A percentile compares a stretch with the other conserved stretches of the same genome.
These are phyloP conservation scores for Lepidocolaptes lacrymiger DNA, from an alignment of 2,797 vertebrate species.

Conservation along the genomic window DNA sequence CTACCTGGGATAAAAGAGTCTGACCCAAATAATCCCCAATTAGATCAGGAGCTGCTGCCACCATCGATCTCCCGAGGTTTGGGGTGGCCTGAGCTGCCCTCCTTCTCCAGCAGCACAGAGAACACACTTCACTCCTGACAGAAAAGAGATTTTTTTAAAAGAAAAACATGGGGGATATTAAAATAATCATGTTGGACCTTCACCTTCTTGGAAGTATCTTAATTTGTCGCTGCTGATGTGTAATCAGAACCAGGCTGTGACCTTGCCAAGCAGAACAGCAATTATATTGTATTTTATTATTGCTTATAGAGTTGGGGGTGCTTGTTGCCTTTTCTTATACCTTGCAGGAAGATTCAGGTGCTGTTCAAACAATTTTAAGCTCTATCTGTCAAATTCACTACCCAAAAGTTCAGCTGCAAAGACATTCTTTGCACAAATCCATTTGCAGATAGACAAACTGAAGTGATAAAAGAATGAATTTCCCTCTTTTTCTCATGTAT, in stretches of 20 bases:
- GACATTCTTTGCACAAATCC: background rate
- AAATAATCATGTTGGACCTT: background rate
- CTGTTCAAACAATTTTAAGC: background rate
- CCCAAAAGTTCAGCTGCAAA: background rate
- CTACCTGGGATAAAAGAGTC: conserved; percentile 31
- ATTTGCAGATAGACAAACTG: background rate
- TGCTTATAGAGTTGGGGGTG: background rate
- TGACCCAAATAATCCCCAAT: conserved; percentile 58
- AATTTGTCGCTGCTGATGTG: background rate
- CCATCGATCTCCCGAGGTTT: conserved; percentile 18
- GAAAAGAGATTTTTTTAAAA: background rate
- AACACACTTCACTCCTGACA: conserved; percentile 20
- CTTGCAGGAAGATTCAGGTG: background rate
- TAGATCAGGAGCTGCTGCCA: conserved; percentile 48
- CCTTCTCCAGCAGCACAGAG: conserved; percentile 4
- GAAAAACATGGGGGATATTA: background rate
- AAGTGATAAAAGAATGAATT: background rate
- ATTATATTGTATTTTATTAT: background rate
- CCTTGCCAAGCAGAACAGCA: conserved; percentile 2
- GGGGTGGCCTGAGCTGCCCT: conserved; percentile 45
- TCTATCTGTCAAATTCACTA: background rate
- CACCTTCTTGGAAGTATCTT: background rate
- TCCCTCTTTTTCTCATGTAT: background rate
- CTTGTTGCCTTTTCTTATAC: background rate
- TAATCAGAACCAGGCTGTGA: background rate